Percentiles rank a stretch among this genome's conserved stretches.
phyloP scores from a whole-genome alignment of 2,113 vertebrate genomes.

The Silurus glanis region DNA sequence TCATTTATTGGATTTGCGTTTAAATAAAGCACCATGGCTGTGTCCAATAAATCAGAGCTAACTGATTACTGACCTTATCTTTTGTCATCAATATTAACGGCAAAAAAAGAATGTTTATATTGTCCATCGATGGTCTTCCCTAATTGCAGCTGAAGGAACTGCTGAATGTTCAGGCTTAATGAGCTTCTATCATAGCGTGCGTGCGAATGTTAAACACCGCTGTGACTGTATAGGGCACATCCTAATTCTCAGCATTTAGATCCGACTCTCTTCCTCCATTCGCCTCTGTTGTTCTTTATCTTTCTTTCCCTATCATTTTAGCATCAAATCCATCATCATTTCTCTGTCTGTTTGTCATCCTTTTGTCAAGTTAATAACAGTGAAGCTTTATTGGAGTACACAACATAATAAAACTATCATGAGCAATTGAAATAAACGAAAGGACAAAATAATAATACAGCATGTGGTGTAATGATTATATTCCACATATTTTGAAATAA shows the following conservation, averaged over 20 bases:
- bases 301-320: constrained; percentile 6
- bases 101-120: constrained; percentile 23
- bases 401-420: neutral
- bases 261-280: neutral
- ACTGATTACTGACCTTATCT: constrained; percentile 17
- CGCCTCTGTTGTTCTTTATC: neutral
- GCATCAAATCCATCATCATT: constrained; percentile 2
- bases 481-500: neutral
- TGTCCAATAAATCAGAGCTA: neutral
- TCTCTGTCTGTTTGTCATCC: constrained; percentile 3
- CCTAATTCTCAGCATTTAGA: constrained; percentile 1
- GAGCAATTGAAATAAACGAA: constrained; percentile 18
- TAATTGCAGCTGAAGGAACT: constrained; percentile 19
- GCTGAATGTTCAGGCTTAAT: constrained; percentile 15
- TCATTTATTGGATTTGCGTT: constrained; percentile 11
- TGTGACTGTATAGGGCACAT: neutral
- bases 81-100: constrained; percentile 28
- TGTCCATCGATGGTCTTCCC: neutral
- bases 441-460: constrained; percentile 28
- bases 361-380: constrained; percentile 24
- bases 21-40: neutral
- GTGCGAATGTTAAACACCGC: neutral
- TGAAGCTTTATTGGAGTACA: constrained; percentile 1
- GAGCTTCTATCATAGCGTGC: constrained; percentile 8
- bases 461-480: neutral